phyloP scores from a whole-genome alignment of 1,140 invertebrate species.

The Drosophila lacertosa region DNA sequence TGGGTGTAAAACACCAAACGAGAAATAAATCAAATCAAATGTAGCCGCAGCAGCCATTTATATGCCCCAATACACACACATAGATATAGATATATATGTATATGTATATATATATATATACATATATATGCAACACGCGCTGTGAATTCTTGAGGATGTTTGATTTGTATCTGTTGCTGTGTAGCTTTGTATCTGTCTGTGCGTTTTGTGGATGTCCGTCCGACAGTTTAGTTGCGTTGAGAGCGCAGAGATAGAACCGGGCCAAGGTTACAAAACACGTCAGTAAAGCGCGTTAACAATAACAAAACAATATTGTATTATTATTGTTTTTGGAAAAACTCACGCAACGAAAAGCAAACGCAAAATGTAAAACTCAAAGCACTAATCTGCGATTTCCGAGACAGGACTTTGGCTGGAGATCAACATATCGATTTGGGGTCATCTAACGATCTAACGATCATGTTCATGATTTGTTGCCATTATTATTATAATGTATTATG shows the following conservation, averaged over 20 bases:
- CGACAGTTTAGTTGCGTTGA: conserved; percentile 25
- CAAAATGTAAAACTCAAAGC: conserved; percentile 5
- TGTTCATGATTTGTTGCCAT: conserved; percentile 51
- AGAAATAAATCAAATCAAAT: conserved; percentile 83
- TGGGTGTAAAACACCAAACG: conserved; percentile 81
- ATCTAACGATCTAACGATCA: conserved; percentile 71
- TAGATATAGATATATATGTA: conserved; percentile 13
- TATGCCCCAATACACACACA: conserved; percentile 44
- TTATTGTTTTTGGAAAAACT: conserved; percentile 33
- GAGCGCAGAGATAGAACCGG: conserved; percentile 66
- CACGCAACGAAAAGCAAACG: conserved; percentile 28
- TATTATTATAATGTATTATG: conserved; percentile 51
- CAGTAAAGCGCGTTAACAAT: conserved; percentile 74
- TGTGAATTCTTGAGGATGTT: conserved; percentile 78
- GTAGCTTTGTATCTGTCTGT: conserved; percentile 28
- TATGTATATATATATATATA: conserved; percentile 2
- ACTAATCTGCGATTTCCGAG: conserved; percentile 36
- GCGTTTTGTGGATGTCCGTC: conserved; percentile 20
- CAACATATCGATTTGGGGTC: conserved; percentile 42
- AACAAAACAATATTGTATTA: conserved; percentile 37
- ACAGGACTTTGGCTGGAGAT: conserved; percentile 34
- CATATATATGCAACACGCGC: conserved; percentile 47
- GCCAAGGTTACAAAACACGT: conserved; percentile 83
- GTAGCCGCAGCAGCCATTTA: conserved; percentile 70
- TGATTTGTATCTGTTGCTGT: conserved; percentile 63